phyloP scores from a whole-genome alignment of 1,140 invertebrate species.

The Diabrotica undecimpunctata region DNA sequence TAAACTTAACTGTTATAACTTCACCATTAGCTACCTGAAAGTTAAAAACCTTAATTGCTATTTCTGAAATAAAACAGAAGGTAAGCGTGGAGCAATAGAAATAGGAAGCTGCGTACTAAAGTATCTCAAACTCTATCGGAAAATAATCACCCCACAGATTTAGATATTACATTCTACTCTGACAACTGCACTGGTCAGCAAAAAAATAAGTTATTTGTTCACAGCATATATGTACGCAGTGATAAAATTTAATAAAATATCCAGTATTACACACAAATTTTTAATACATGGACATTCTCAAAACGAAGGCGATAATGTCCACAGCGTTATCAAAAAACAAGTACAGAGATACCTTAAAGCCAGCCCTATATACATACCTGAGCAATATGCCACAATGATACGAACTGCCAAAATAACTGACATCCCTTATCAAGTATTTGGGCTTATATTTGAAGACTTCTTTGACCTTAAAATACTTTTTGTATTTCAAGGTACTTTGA shows the following conservation, averaged over 20 bases:
- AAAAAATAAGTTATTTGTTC: conserved; percentile 47
- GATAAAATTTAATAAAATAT: conserved; percentile 30
- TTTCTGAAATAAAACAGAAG: too few species aligned
- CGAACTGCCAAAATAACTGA: too few species aligned
- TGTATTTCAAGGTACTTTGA: too few species aligned
- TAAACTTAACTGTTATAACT: too few species aligned
- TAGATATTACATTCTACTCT: conserved; percentile 45
- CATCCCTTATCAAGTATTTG: too few species aligned
- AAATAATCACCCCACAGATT: conserved; percentile 27
- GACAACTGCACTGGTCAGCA: too few species aligned
- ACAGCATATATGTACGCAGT: conserved; percentile 41
- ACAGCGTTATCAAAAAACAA: conserved; percentile 38
- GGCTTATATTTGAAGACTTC: too few species aligned
- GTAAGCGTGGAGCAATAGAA: too few species aligned
- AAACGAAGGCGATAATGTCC: conserved; percentile 40
- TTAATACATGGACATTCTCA: too few species aligned
- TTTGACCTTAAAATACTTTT: too few species aligned
- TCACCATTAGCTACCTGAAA: conserved; percentile 48
- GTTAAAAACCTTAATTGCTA: too few species aligned
- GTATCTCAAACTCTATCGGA: conserved; percentile 9
- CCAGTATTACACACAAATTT: too few species aligned
- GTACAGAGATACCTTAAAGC: conserved; percentile 18
- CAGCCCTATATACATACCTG: conserved; percentile 23
- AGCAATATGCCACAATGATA: conserved; percentile 20
- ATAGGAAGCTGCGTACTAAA: conserved; percentile 22